These are phyloP conservation scores for Cabera pusaria DNA, from an alignment of 2,888 invertebrate species.

Conservation along the genomic window DNA sequence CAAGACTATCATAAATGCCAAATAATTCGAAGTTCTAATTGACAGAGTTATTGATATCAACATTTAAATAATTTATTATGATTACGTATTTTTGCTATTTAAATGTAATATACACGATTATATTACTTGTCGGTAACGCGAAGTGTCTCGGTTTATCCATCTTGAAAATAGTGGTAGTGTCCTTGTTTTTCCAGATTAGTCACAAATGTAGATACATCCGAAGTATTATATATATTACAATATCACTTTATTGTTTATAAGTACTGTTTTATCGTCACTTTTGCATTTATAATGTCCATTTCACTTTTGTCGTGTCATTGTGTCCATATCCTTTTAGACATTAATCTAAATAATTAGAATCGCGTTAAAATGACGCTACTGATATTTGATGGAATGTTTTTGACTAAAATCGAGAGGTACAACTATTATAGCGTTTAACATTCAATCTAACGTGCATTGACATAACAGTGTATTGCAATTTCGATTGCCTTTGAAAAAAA, in stretches of 20 bases:
- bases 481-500: too few relatives aligned
- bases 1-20: slow-evolving; percentile 30
- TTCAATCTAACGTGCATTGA: not conserved
- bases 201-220: too few relatives aligned
- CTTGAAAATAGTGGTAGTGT: slow-evolving; percentile 3
- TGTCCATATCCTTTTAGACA: slow-evolving; percentile 2
- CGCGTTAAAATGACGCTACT: slow-evolving; percentile 6
- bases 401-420: slow-evolving; percentile 6
- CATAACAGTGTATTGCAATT: not conserved
- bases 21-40: slow-evolving; percentile 46
- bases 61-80: slow-evolving; percentile 33
- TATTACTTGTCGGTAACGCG: slow-evolving; percentile 3
- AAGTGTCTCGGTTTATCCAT: slow-evolving; percentile 5
- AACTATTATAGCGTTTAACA: not conserved
- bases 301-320: slow-evolving; percentile 1
- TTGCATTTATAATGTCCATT: too few relatives aligned
- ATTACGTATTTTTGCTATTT: slow-evolving; percentile 34
- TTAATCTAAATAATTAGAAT: slow-evolving; percentile 2
- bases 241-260: too few relatives aligned
- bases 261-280: too few relatives aligned
- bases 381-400: slow-evolving; percentile 16
- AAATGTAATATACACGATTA: slow-evolving; percentile 6
- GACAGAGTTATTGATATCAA: slow-evolving; percentile 37
- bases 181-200: not conserved
- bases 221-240: too few relatives aligned